A percentile compares a stretch with the other conserved stretches of the same genome.
phyloP scores from a whole-genome alignment of 2,797 vertebrate species.

The Characodon lateralis region DNA sequence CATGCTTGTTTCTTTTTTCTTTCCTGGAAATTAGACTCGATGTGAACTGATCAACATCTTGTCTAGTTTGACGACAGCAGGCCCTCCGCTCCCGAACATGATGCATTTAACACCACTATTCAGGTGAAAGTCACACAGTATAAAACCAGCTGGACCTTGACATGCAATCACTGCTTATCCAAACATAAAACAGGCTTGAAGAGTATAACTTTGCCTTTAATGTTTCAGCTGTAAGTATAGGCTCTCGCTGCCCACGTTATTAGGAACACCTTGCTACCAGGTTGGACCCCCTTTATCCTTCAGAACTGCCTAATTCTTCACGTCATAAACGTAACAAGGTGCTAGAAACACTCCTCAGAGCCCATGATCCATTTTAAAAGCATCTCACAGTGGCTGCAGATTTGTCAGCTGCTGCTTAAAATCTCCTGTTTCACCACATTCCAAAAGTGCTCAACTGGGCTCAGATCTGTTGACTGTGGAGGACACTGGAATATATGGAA shows the following conservation, averaged over 20 bases:
- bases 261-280: neutral
- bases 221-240: neutral
- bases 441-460: neutral
- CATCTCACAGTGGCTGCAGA: neutral
- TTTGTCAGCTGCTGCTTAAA: neutral
- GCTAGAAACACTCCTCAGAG: neutral
- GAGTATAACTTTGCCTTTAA: neutral
- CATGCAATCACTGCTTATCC: neutral
- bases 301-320: neutral
- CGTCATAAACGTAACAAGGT: neutral
- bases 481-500: neutral
- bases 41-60: neutral
- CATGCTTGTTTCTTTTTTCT: neutral
- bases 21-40: neutral
- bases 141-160: neutral
- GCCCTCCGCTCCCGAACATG: neutral
- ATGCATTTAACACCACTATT: neutral
- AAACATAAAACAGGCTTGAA: neutral
- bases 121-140: neutral
- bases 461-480: neutral
- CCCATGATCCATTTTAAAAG: neutral
- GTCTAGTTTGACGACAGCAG: neutral
- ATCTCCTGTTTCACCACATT: neutral
- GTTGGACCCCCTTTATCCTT: neutral
- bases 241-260: neutral